phyloP scores from a whole-genome alignment of 2,113 vertebrate species.

The Corythaeola cristata region DNA sequence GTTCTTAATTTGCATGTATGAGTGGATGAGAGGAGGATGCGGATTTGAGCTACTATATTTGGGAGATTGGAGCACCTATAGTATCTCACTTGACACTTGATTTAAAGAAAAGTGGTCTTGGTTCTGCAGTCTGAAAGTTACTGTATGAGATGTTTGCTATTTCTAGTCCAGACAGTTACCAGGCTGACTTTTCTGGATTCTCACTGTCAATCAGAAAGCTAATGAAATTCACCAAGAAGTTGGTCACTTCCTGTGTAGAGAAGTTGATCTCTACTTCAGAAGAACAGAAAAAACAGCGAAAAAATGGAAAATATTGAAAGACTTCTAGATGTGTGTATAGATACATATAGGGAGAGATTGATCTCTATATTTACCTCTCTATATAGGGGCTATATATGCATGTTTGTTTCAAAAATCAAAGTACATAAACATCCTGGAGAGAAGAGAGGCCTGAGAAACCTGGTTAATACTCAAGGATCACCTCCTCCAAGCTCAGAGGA shows the following conservation, averaged over 20 bases:
- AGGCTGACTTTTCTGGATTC: background rate
- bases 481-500: too few species aligned
- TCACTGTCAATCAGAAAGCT: background rate
- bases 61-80: background rate
- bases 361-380: background rate
- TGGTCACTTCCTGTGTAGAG: background rate
- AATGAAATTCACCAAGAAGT: background rate
- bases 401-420: background rate
- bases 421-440: background rate
- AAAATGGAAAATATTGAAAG: background rate
- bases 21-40: background rate
- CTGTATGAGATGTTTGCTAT: rapidly evolving
- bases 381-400: rapidly evolving
- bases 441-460: too few species aligned
- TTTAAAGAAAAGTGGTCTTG: background rate
- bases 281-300: background rate
- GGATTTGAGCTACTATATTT: background rate
- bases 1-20: background rate
- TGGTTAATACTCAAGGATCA: too few species aligned
- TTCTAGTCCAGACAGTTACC: background rate
- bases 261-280: background rate
- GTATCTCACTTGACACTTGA: background rate
- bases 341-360: too few species aligned
- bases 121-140: background rate
- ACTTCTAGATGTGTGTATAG: background rate